Percentiles rank a stretch among this genome's conserved stretches.
Evolutionary conservation across 2,888 invertebrate species (phyloP).

Genomic region (Latrodectus elegans): DNA sequence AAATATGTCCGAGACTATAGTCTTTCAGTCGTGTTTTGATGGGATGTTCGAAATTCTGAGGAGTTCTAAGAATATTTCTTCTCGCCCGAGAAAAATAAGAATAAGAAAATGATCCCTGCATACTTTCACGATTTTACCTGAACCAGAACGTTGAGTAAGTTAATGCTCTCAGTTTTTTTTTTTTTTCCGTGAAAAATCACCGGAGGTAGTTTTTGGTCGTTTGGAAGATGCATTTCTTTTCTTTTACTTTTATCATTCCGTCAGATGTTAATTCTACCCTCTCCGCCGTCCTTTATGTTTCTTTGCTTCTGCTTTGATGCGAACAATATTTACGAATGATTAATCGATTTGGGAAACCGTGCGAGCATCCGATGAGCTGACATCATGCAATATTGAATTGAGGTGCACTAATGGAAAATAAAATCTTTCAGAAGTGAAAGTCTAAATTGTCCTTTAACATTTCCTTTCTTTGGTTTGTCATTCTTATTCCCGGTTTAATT

Average conservation of each 20-base stretch:
- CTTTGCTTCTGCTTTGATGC: too few species aligned
- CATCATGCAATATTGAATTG: background rate
- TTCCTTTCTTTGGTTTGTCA: background rate
- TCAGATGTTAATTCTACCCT: background rate
- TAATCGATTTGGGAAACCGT: too few species aligned
- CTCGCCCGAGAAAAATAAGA: conserved; percentile 21
- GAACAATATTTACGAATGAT: too few species aligned
- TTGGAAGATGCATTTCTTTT: conserved; percentile 8
- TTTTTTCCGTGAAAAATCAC: conserved; percentile 31
- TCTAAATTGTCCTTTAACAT: background rate
- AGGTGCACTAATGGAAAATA: background rate
- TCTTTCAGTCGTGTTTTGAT: too few species aligned
- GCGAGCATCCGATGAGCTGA: too few species aligned
- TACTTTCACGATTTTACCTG: conserved; percentile 65
- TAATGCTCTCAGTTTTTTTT: conserved; percentile 33
- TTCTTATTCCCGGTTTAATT: too few species aligned
- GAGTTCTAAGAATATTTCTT: conserved; percentile 17
- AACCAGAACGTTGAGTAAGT: conserved; percentile 59
- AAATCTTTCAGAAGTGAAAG: background rate
- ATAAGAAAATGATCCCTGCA: conserved; percentile 23
- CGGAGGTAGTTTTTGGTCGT: background rate
- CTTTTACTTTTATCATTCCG: conserved; percentile 8
- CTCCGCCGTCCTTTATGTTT: background rate
- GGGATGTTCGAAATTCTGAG: conserved; percentile 22
- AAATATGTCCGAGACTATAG: too few species aligned